phyloP scores from a whole-genome alignment of 2,113 vertebrate species.

The Bettongia penicillata region DNA sequence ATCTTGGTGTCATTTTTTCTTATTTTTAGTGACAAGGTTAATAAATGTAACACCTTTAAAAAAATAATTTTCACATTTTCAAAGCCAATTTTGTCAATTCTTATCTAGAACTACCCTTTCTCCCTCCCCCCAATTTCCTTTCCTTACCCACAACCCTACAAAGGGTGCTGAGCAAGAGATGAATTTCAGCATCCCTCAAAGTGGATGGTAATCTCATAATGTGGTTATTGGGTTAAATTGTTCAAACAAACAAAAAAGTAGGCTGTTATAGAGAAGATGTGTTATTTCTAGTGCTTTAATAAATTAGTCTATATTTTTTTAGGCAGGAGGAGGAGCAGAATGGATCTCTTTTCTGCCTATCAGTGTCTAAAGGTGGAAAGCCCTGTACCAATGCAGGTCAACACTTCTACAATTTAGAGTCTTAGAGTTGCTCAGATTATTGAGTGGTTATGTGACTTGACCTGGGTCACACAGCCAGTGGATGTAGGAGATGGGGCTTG shows the following conservation, averaged over 20 bases:
- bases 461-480: background rate
- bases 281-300: background rate
- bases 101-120: background rate
- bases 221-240: background rate
- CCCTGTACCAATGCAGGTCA: background rate
- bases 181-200: background rate
- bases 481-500: background rate
- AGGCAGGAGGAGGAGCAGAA: background rate
- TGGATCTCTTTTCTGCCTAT: background rate
- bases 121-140: background rate
- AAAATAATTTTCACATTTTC: background rate
- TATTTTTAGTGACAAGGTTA: background rate
- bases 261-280: constrained; percentile 12
- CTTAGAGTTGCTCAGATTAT: background rate
- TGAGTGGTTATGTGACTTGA: background rate
- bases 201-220: background rate
- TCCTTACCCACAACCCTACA: background rate
- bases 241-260: no score
- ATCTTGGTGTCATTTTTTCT: background rate
- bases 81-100: background rate
- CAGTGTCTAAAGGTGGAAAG: background rate
- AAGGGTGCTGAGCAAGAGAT: background rate
- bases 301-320: background rate
- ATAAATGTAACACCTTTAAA: background rate
- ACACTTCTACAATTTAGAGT: background rate